Base-by-base conservation (phyloP, 2,888 invertebrate genomes). In the Lobophora halterata region DNA sequence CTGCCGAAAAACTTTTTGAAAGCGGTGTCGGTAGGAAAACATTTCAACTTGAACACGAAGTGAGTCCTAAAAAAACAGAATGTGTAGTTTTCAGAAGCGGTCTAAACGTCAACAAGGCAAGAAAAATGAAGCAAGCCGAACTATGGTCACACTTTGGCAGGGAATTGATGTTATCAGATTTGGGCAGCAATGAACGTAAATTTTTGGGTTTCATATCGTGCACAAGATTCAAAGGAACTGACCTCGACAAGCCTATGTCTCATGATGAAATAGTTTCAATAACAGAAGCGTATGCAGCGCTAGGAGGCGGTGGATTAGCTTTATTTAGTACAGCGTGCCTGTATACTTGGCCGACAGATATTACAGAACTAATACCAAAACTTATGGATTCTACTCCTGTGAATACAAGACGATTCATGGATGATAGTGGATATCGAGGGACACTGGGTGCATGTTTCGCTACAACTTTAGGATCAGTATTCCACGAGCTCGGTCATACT, bases 401-500 rank as follows among this genome's bases (percentile, higher is more conserved):
- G 11, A 94, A 97, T 74, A 88, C 91, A 25, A 86, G 83, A 13
- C 79, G 90, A 46, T 90, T 95, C 61, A 94, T 97, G 90, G 97
- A 98, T 78, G 97, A 97, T 65, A 97, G 97, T 75, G 95, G 95
- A 58, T 96, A 96, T 74, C 91, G 97, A 44, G 93, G 95, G 18
- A 96, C 95, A 1, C 90, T 92, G 58, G 96, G 95, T 43, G 95
- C 94, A 16, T 96, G 97, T 70, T 95, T 94, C 77, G 93, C 97
- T 7, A 96, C 97, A 3, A 96, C 96, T 8, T 80, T 98, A 20
- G 98, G 98, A 7, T 94, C 97, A 7, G 93, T 95, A 4, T 92
- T 97, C 20, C 98, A 98, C 74, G 98, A 98, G 88, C 88, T 98
- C 26, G 96, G 96, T 7, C 98, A 98, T 71, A 95, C 95, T 0